Conservation (phyloP, 1,140 invertebrate genomes). For the Pantala flavescens region DNA sequence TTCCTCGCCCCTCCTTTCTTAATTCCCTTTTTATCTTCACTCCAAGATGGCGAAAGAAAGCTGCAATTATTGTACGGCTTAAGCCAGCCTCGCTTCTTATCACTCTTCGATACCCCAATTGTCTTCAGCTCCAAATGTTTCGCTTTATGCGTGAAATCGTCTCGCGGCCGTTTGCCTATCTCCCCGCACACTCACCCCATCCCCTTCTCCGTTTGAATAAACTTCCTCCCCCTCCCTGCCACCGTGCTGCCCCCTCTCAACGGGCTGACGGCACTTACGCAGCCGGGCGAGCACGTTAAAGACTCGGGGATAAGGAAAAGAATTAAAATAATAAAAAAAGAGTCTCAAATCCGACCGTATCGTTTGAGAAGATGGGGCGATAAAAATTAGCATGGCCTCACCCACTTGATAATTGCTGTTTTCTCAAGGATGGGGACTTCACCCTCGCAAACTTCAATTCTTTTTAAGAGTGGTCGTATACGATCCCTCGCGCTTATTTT, state of each 20-base stretch:
- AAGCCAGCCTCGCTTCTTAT: neutral
- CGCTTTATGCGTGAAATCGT: neutral
- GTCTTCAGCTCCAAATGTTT: neutral
- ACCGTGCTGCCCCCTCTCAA: neutral
- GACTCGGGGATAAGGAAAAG: neutral
- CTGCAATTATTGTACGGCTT: neutral
- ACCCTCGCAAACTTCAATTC: too few species aligned
- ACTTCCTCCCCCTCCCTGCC: too few species aligned
- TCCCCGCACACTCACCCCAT: neutral
- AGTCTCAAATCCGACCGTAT: neutral
- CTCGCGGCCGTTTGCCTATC: neutral
- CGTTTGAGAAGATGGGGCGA: neutral
- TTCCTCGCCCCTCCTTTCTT: too few species aligned
- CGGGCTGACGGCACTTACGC: neutral
- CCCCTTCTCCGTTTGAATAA: too few species aligned
- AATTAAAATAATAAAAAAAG: neutral
- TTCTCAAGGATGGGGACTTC: neutral
- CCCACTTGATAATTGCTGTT: slow-evolving; percentile 5
- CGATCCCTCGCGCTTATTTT: too few species aligned
- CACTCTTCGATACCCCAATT: neutral
- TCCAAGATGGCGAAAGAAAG: neutral
- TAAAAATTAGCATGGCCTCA: slow-evolving; percentile 7
- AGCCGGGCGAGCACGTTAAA: neutral
- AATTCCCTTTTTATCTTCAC: neutral
- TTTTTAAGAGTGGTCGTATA: too few species aligned